Percentiles rank a stretch among this genome's conserved stretches.
Evolutionary conservation across 2,797 vertebrate genomes (phyloP).

Genomic region (Liparis tanakae): DNA sequence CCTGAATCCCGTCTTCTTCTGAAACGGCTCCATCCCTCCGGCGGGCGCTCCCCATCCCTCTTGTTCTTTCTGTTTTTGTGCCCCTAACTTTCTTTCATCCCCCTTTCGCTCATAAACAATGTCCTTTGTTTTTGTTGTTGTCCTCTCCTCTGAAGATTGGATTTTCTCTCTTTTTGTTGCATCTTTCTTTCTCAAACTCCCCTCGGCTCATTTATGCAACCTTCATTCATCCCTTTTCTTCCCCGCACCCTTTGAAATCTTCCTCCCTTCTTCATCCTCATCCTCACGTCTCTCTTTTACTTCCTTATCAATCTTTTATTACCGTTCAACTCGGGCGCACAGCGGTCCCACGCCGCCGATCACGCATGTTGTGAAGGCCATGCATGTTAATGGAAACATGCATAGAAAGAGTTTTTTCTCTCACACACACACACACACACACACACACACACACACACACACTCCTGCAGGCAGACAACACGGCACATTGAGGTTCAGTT

Average conservation of each 20-base stretch:
- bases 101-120: slow-evolving; percentile 19
- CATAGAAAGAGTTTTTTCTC: slow-evolving; percentile 9
- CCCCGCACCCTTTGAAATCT: slow-evolving; percentile 33
- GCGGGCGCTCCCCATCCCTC: slow-evolving; percentile 38
- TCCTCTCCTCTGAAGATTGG: slow-evolving; percentile 31
- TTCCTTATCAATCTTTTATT: slow-evolving; percentile 55
- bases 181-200: slow-evolving; percentile 1
- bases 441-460: not conserved
- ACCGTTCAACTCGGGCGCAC: not conserved
- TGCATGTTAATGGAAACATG: slow-evolving; percentile 48
- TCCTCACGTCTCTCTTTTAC: slow-evolving; percentile 17
- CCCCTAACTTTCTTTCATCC: slow-evolving; percentile 53
- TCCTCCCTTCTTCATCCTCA: slow-evolving; percentile 14
- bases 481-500: slow-evolving; percentile 19
- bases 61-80: slow-evolving; percentile 51
- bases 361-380: slow-evolving; percentile 24
- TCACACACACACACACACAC: slow-evolving; percentile 3
- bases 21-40: slow-evolving; percentile 48
- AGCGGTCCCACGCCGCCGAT: slow-evolving; percentile 21
- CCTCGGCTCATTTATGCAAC: slow-evolving; percentile 20
- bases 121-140: slow-evolving; percentile 37
- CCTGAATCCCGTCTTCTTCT: slow-evolving; percentile 6
- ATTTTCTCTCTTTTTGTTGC: slow-evolving; percentile 30
- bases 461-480: not conserved
- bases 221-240: slow-evolving; percentile 32